phyloP scores from a whole-genome alignment of 2,797 vertebrate species.

The Tokudaia muenninki region DNA sequence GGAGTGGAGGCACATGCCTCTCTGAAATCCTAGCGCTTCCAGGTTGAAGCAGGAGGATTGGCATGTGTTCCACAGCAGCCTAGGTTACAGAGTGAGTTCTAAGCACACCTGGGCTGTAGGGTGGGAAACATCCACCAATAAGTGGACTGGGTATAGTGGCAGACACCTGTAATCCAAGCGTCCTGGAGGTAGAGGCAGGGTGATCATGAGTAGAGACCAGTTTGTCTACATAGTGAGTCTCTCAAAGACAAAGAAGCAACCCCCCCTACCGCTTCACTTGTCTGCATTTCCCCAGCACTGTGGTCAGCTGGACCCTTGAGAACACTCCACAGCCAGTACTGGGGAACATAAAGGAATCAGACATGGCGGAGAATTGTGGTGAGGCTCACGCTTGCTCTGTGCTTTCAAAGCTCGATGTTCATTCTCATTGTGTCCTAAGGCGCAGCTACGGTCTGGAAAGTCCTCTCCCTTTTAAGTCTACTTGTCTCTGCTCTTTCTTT shows the following conservation, averaged over 20 bases:
- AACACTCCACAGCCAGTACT: background rate
- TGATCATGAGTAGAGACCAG: background rate
- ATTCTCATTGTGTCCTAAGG: background rate
- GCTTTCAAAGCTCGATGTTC: constrained; percentile 23
- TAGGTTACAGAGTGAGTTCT: background rate
- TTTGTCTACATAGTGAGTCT: background rate
- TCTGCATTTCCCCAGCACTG: background rate
- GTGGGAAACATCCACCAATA: background rate
- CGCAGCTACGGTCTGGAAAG: constrained; percentile 23
- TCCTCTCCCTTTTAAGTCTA: background rate
- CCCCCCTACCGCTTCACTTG: background rate
- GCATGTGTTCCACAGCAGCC: background rate
- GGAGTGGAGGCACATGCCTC: background rate
- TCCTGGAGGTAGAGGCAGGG: background rate
- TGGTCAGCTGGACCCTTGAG: no score
- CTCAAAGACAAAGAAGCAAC: background rate
- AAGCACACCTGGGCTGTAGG: background rate
- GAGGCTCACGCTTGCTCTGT: background rate
- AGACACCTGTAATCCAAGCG: background rate
- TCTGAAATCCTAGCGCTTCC: background rate
- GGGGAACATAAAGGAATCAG: background rate
- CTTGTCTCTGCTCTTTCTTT: background rate
- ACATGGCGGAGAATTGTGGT: background rate
- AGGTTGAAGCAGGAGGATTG: background rate
- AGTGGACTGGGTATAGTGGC: no score